Evolutionary conservation across 2,797 vertebrate species (phyloP).

Genomic region (Sebastes vulpes): DNA sequence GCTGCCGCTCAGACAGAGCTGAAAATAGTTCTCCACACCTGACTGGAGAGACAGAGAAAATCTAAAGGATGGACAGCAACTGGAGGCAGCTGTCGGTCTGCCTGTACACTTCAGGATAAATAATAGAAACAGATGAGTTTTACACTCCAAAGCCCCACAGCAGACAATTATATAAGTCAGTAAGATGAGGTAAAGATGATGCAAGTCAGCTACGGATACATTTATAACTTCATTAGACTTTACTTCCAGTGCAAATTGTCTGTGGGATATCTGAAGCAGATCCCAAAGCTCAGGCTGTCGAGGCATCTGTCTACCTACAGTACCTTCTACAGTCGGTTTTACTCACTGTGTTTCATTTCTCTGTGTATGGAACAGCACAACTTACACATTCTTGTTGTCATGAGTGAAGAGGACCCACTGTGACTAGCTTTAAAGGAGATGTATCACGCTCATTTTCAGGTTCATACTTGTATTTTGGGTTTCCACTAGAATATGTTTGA

Average conservation of each 20-base stretch:
- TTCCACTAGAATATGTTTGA: background rate
- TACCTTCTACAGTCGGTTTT: background rate
- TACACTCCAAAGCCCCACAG: constrained; percentile 59
- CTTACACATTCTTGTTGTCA: background rate
- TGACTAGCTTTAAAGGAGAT: background rate
- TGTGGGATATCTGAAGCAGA: constrained; percentile 34
- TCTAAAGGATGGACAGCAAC: constrained; percentile 68
- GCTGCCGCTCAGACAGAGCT: constrained; percentile 70
- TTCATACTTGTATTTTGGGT: background rate
- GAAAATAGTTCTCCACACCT: constrained; percentile 76
- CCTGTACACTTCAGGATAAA: constrained; percentile 65
- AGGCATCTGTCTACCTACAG: constrained; percentile 24
- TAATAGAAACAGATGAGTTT: constrained; percentile 69
- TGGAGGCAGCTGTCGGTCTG: constrained; percentile 59
- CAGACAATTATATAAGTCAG: constrained; percentile 70
- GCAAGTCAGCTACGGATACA: constrained; percentile 38
- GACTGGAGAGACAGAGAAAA: constrained; percentile 68
- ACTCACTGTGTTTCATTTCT: background rate
- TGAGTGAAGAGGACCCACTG: background rate
- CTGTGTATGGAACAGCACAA: background rate
- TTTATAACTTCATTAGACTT: constrained; percentile 61
- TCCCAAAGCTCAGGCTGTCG: constrained; percentile 27
- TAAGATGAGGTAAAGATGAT: constrained; percentile 54
- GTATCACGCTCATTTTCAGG: background rate
- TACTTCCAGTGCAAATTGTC: constrained; percentile 38